Conservation (phyloP, 2,888 invertebrate species). For the Timema cristinae region DNA sequence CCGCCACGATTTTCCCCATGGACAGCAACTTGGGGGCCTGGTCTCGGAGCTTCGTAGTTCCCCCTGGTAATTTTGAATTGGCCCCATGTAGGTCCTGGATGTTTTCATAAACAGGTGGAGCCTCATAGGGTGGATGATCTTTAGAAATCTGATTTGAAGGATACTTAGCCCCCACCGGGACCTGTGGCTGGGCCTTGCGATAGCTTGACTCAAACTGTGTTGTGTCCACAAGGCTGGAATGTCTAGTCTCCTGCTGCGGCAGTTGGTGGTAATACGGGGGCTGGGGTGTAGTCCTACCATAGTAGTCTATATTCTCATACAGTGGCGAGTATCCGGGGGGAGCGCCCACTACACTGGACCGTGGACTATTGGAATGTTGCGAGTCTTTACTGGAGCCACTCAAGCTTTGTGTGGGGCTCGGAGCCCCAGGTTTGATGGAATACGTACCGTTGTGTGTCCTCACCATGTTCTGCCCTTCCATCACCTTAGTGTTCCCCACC, state of each 20-base stretch:
- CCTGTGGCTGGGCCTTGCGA: conserved; percentile 79
- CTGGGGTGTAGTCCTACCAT: conserved; percentile 54
- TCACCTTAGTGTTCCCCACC: conserved; percentile 20
- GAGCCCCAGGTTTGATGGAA: conserved; percentile 38
- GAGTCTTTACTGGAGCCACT: conserved; percentile 57
- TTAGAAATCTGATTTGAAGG: conserved; percentile 17
- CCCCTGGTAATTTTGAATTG: conserved; percentile 18
- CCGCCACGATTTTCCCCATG: conserved; percentile 32
- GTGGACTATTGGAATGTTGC: conserved; percentile 45
- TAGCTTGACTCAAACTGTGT: conserved; percentile 55
- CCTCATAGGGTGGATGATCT: conserved; percentile 48
- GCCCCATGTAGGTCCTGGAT: conserved; percentile 51
- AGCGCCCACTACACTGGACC: conserved; percentile 40
- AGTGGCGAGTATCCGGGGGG: conserved; percentile 51
- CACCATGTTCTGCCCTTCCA: conserved; percentile 19
- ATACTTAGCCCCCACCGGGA: conserved; percentile 55
- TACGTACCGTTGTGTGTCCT: conserved; percentile 17
- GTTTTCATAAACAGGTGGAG: conserved; percentile 60
- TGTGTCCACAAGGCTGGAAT: conserved; percentile 47
- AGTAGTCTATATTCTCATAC: conserved; percentile 81
- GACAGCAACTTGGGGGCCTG: conserved; percentile 47
- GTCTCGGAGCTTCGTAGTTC: conserved; percentile 46
- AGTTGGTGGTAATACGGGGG: conserved; percentile 61
- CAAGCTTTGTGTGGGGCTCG: conserved; percentile 57
- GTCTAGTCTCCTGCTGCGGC: conserved; percentile 48